Conservation (phyloP, 2,797 vertebrate species). For the Gymnodraco acuticeps region DNA sequence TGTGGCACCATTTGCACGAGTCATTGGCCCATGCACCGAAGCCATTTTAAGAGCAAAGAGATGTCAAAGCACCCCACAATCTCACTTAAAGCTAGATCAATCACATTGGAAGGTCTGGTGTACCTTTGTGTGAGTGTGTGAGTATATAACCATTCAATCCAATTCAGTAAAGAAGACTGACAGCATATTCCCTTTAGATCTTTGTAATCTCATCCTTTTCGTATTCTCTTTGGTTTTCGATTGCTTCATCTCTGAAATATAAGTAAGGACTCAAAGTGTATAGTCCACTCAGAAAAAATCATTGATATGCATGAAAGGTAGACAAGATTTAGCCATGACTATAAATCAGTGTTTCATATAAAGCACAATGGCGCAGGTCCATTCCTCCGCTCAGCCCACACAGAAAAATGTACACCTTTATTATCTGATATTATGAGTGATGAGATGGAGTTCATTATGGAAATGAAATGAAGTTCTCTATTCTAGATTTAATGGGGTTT, state of each 20-base stretch:
- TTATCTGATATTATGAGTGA: conserved; percentile 29
- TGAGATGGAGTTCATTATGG: conserved; percentile 43
- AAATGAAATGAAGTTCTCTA: conserved; percentile 24
- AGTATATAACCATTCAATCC: conserved; percentile 6
- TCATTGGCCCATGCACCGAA: conserved; percentile 67
- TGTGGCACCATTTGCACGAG: conserved; percentile 77
- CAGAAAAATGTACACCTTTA: conserved; percentile 35
- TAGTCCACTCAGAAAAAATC: conserved; percentile 2
- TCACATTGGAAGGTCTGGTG: conserved; percentile 37
- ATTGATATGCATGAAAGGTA: conserved; percentile 6
- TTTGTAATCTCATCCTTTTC: conserved; percentile 9
- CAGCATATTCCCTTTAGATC: not conserved
- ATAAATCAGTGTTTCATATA: conserved; percentile 35
- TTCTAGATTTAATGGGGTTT: conserved; percentile 20
- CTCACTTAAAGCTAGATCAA: conserved; percentile 39
- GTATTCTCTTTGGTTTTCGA: not conserved
- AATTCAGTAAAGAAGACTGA: conserved; percentile 38
- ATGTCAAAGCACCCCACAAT: conserved; percentile 47
- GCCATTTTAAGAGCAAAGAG: conserved; percentile 72
- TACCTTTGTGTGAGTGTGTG: not conserved
- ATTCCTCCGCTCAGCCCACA: conserved; percentile 36
- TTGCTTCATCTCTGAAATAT: conserved; percentile 17
- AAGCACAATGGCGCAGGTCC: conserved; percentile 28
- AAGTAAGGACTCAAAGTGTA: conserved; percentile 3
- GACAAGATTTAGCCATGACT: conserved; percentile 1